These are phyloP conservation scores for Chymomyza fuscimana DNA, from an alignment of 2,888 invertebrate species.

Conservation along the genomic window DNA sequence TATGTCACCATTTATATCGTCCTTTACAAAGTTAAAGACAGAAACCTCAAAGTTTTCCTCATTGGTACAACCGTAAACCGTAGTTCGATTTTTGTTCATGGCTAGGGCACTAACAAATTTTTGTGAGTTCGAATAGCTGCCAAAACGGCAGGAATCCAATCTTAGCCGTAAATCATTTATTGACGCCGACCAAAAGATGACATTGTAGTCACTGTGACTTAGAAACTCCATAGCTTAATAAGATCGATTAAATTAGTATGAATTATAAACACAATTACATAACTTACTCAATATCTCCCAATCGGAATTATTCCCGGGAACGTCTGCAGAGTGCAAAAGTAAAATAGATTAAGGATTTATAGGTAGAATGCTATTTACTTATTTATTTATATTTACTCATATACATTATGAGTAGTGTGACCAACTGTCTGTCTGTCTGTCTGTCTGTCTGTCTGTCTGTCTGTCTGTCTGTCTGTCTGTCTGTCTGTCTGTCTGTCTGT, in stretches of 20 bases:
- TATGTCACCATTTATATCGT: slow-evolving; percentile 56
- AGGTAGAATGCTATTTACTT: no score
- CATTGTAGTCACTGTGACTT: slow-evolving; percentile 84
- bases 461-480: no score
- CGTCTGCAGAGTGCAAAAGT: slow-evolving; percentile 79
- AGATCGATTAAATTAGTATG: background rate
- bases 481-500: no score
- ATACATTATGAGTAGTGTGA: no score
- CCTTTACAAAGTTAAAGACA: slow-evolving; percentile 63
- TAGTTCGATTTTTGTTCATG: slow-evolving; percentile 84
- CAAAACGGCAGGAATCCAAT: slow-evolving; percentile 82
- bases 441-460: no score
- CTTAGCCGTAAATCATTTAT: slow-evolving; percentile 88
- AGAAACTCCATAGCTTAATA: slow-evolving; percentile 85
- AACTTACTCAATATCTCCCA: slow-evolving; percentile 88
- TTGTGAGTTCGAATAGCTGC: slow-evolving; percentile 56
- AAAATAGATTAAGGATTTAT: background rate
- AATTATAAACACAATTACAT: background rate
- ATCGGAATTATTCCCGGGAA: slow-evolving; percentile 82
- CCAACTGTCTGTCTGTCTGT: no score
- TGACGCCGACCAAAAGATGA: slow-evolving; percentile 90
- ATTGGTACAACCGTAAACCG: slow-evolving; percentile 86
- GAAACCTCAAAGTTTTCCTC: slow-evolving; percentile 83
- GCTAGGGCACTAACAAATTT: slow-evolving; percentile 82
- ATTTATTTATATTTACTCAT: no score